Conservation (phyloP, 2,797 vertebrate species). For the Staurois parvus region DNA sequence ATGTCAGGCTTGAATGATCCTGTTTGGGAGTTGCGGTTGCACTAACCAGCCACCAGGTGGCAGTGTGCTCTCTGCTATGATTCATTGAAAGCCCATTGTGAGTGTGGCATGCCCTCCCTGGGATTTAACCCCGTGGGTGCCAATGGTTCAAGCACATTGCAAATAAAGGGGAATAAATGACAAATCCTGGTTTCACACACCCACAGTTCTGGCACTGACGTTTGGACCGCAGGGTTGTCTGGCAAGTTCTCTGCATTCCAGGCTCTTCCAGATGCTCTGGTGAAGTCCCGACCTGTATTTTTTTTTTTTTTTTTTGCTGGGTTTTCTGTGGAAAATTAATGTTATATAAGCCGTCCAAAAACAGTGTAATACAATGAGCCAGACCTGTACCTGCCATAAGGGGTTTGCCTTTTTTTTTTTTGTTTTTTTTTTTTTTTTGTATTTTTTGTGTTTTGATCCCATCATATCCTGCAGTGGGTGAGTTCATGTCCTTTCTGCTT, state of each 20-base stretch:
- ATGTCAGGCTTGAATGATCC: too few species aligned
- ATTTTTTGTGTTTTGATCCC: conserved; percentile 6
- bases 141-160: conserved; percentile 48
- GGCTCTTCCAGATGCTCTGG: conserved; percentile 31
- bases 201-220: conserved; percentile 49
- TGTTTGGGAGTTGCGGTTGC: neutral
- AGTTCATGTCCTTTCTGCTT: conserved; percentile 65
- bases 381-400: conserved; percentile 35
- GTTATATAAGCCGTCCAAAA: conserved; percentile 22
- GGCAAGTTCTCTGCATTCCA: conserved; percentile 48
- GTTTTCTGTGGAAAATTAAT: conserved; percentile 26
- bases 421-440: too few species aligned
- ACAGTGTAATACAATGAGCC: conserved; percentile 22
- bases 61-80: neutral
- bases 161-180: conserved; percentile 40
- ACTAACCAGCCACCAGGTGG: conserved; percentile 12
- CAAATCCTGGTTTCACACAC: conserved; percentile 53
- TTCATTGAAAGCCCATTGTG: conserved; percentile 14
- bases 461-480: conserved; percentile 9
- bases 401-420: neutral
- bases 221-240: conserved; percentile 37
- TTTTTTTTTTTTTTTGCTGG: neutral
- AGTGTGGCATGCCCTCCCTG: conserved; percentile 8
- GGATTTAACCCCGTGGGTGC: conserved; percentile 44
- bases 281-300: conserved; percentile 45